Base-by-base conservation (phyloP, 2,888 invertebrate genomes). In the Caenorhabditis doughertyi region DNA sequence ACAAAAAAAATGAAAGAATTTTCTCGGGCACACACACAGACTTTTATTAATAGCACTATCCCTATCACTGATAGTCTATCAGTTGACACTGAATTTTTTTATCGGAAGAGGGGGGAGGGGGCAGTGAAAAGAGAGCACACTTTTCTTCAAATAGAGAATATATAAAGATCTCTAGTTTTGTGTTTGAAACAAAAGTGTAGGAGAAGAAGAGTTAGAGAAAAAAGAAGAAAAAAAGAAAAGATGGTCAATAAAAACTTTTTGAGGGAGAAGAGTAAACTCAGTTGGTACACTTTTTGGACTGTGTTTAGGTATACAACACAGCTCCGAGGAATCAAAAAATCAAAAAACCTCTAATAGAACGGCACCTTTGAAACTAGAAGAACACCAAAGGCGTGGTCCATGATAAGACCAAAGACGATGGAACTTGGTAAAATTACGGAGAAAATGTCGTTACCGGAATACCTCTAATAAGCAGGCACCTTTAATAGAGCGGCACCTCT, bases 141-240 rank as follows among this genome's bases (percentile, higher is more conserved):
- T 47, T 8, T 47, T 47, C 44, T 47, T 18, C 25, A 60, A 39
- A 16, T n/a, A n/a, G n/a, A n/a, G n/a, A n/a, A n/a, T n/a, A n/a
- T n/a, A n/a, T n/a, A 60, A 27, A 42, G 60, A 60, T 60, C 60
- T 70, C 56, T 70, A 70, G 68, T 70, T 44, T 70, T 44, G n/a
- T n/a, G n/a, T n/a, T 56, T 70, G 68, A 56, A 42, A 56, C 42
- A 70, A 70, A 68, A 70, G 44, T 70, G 44, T 70, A 70, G 68
- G 68, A 53, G 42, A 39, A 13, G 4, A 7, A 23, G 60, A 11
- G 9, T 8, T 16, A 16, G 39, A 18, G 29, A n/a, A 51, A 9
- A 21, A 18, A 2, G 16, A n/a, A 62, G 27, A 2, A 32, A 44
- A 56, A 21, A 56, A 60, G n/a, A 56, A 42, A 25, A 35, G 56